phyloP scores from a whole-genome alignment of 53 echinoderm and acorn worm genomes.

The Echinarachnius parma region DNA sequence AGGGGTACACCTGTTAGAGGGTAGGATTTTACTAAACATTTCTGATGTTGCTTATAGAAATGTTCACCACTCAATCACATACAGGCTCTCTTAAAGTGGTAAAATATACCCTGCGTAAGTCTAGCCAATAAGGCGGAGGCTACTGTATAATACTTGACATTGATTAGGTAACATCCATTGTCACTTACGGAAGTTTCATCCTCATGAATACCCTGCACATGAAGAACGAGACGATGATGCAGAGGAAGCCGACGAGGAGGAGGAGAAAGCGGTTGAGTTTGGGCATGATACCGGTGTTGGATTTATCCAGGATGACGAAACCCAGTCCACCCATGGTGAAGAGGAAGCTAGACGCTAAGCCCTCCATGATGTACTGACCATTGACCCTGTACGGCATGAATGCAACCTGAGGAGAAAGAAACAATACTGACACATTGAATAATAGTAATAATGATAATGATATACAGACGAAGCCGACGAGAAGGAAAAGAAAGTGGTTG shows the following conservation, averaged over 20 bases:
- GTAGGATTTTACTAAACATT: too few species aligned
- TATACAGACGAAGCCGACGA: slow-evolving; percentile 88
- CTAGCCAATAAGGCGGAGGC: too few species aligned
- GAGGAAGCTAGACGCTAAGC: slow-evolving; percentile 91
- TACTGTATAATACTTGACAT: too few species aligned
- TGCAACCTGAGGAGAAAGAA: slow-evolving; percentile 61
- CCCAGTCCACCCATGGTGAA: slow-evolving; percentile 96
- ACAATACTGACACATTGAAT: background rate
- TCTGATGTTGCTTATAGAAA: too few species aligned
- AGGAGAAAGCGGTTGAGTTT: slow-evolving; percentile 96
- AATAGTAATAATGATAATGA: slow-evolving; percentile 77
- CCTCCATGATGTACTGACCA: slow-evolving; percentile 99
- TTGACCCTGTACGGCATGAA: slow-evolving; percentile 99
- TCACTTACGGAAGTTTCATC: slow-evolving; percentile 99
- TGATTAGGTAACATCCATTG: too few species aligned
- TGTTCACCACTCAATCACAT: too few species aligned
- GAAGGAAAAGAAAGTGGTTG: slow-evolving; percentile 86
- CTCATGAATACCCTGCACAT: slow-evolving; percentile 99
- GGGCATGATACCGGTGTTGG: slow-evolving; percentile 77
- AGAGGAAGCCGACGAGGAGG: slow-evolving; percentile 85
- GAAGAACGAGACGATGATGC: slow-evolving; percentile 90
- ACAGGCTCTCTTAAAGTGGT: too few species aligned
- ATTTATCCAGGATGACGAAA: slow-evolving; percentile 94
- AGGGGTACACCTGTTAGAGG: too few species aligned
- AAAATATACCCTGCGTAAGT: too few species aligned